Conservation (phyloP, 2,113 vertebrate species). For the Eolophus roseicapilla region DNA sequence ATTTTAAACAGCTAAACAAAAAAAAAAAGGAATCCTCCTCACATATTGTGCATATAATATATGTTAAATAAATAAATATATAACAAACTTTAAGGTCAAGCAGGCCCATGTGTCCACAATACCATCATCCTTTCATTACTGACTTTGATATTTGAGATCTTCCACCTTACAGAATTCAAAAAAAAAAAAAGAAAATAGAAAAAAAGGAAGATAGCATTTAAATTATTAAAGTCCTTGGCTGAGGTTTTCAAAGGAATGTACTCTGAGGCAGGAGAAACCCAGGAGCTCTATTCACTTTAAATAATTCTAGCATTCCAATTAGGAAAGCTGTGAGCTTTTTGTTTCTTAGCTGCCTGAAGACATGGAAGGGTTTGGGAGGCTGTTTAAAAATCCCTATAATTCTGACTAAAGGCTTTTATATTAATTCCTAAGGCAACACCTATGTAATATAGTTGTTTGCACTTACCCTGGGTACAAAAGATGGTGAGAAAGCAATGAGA, state of each 20-base stretch:
- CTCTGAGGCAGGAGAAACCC: not conserved
- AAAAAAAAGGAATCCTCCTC: not conserved
- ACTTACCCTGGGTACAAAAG: not conserved
- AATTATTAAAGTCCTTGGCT: constrained; percentile 24
- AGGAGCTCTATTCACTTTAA: not conserved
- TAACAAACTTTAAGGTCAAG: not conserved
- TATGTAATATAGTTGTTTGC: not conserved
- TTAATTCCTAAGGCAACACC: not conserved
- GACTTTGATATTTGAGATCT: not conserved
- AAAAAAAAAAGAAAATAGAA: not conserved
- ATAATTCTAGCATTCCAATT: constrained; percentile 35
- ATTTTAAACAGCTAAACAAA: not conserved
- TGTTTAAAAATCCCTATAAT: not conserved
- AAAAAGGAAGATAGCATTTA: not conserved
- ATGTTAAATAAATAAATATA: not conserved
- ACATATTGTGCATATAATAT: not conserved
- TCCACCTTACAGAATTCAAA: not conserved
- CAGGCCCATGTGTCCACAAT: not conserved
- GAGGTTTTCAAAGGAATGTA: constrained; percentile 34
- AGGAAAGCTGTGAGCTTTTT: constrained; percentile 24
- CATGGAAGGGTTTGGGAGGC: not conserved
- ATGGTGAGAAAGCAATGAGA: not conserved
- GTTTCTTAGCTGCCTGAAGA: not conserved
- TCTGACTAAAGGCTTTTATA: not conserved
- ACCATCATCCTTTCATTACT: not conserved